A percentile compares a stretch with the other conserved stretches of the same genome.
Conservation (phyloP, 1,140 invertebrate species). For the Ceratosolen solmsi region DNA sequence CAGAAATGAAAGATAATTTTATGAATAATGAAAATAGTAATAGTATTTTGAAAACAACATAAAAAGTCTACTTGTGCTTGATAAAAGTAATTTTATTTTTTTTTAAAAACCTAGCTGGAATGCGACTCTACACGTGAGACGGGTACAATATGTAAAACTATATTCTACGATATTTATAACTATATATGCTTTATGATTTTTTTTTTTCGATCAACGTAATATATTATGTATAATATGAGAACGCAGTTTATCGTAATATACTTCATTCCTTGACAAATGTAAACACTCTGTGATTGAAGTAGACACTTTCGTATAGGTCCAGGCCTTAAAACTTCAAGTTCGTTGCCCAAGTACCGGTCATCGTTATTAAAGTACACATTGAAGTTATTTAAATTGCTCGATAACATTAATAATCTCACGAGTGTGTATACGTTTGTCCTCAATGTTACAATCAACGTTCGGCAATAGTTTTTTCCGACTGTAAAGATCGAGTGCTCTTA, state of each 20-base stretch:
- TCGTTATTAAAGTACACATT: conserved; percentile 33
- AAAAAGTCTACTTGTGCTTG: conserved; percentile 52
- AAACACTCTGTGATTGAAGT: conserved; percentile 44
- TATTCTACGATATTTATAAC: conserved; percentile 67
- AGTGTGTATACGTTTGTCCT: conserved; percentile 38
- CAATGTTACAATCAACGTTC: conserved; percentile 37
- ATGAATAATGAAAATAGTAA: conserved; percentile 28
- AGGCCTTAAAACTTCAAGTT: conserved; percentile 34
- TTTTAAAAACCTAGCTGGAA: conserved; percentile 71
- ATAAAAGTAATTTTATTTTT: conserved; percentile 70
- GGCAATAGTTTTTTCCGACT: conserved; percentile 41
- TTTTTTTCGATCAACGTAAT: conserved; percentile 56
- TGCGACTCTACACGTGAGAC: conserved; percentile 71
- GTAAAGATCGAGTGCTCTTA: conserved; percentile 14
- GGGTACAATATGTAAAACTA: conserved; percentile 73
- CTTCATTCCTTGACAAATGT: conserved; percentile 52
- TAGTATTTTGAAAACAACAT: conserved; percentile 34
- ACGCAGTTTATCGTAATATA: conserved; percentile 52
- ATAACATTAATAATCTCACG: conserved; percentile 34
- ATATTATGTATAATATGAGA: conserved; percentile 57
- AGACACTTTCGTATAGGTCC: conserved; percentile 24
- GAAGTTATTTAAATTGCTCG: background rate
- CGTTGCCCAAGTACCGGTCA: conserved; percentile 15
- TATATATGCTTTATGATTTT: conserved; percentile 57
- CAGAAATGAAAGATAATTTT: conserved; percentile 23